These are phyloP conservation scores for Scatophagus argus DNA, from an alignment of 2,113 vertebrate genomes.

Conservation along the genomic window DNA sequence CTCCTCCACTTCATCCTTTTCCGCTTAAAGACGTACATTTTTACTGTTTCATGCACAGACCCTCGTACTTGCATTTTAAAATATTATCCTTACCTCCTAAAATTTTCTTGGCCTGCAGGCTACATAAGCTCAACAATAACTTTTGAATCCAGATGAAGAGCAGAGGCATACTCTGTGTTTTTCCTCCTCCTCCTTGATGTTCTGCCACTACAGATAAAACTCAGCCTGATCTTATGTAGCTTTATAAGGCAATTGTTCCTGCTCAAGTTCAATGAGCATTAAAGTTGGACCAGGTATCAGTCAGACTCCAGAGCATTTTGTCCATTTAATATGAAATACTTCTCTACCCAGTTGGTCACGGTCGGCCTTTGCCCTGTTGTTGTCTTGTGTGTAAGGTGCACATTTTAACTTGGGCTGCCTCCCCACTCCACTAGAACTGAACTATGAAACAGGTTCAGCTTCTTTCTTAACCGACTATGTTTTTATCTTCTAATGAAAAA, in stretches of 20 bases:
- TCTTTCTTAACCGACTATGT: neutral
- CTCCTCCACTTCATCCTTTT: slow-evolving; percentile 10
- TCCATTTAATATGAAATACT: slow-evolving; percentile 16
- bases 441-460: neutral
- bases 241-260: slow-evolving; percentile 6
- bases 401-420: slow-evolving; percentile 75
- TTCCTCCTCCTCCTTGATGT: neutral
- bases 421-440: slow-evolving; percentile 64
- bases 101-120: neutral
- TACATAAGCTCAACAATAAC: slow-evolving; percentile 14
- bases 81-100: slow-evolving; percentile 19
- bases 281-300: slow-evolving; percentile 33
- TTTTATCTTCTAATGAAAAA: neutral
- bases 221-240: neutral
- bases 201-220: slow-evolving; percentile 25
- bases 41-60: neutral
- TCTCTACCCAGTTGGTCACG: slow-evolving; percentile 51
- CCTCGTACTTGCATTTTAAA: slow-evolving; percentile 42
- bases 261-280: slow-evolving; percentile 29
- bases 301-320: slow-evolving; percentile 41
- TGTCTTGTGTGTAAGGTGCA: slow-evolving; percentile 64
- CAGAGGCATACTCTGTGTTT: neutral
- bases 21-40: neutral
- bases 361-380: slow-evolving; percentile 70
- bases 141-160: slow-evolving; percentile 3